Percentiles rank a stretch among this genome's conserved stretches.
These are phyloP conservation scores for Lepidonotus clava DNA, from an alignment of 2,888 invertebrate species.

Conservation along the genomic window DNA sequence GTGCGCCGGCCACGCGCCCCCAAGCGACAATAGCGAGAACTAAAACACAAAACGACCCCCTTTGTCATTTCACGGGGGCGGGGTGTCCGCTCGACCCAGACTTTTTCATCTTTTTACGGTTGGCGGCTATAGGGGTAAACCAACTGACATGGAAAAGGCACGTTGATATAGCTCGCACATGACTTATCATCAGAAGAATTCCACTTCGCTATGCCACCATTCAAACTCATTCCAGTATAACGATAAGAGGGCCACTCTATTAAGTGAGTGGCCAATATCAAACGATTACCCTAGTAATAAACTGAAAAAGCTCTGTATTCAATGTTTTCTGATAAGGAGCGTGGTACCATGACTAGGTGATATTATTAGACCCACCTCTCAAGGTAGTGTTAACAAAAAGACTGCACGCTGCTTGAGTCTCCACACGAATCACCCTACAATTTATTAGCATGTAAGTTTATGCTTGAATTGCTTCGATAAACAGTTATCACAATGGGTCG, in stretches of 20 bases:
- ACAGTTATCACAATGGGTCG: too few species aligned
- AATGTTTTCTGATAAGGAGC: neutral
- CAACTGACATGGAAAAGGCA: slow-evolving; percentile 37
- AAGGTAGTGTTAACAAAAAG: neutral
- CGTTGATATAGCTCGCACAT: neutral
- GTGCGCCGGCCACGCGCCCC: slow-evolving; percentile 6
- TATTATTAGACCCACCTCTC: neutral
- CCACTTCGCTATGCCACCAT: too few species aligned
- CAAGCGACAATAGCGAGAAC: slow-evolving; percentile 7
- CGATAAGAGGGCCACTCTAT: neutral
- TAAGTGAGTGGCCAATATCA: neutral
- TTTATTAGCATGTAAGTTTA: too few species aligned
- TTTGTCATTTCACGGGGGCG: neutral
- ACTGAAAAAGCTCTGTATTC: neutral
- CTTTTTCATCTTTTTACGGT: slow-evolving; percentile 36
- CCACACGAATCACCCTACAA: too few species aligned
- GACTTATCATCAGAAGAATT: slow-evolving; percentile 5
- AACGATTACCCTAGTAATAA: slow-evolving; percentile 4
- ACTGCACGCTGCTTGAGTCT: too few species aligned
- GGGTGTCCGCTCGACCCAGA: slow-evolving; percentile 29
- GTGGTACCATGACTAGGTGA: too few species aligned
- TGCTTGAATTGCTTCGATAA: too few species aligned
- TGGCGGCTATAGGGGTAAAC: neutral
- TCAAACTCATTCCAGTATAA: neutral
- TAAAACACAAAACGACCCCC: neutral